A percentile compares a stretch with the other conserved stretches of the same genome.
Evolutionary conservation across 2,113 vertebrate species (phyloP).

Genomic region (Xenopus borealis): DNA sequence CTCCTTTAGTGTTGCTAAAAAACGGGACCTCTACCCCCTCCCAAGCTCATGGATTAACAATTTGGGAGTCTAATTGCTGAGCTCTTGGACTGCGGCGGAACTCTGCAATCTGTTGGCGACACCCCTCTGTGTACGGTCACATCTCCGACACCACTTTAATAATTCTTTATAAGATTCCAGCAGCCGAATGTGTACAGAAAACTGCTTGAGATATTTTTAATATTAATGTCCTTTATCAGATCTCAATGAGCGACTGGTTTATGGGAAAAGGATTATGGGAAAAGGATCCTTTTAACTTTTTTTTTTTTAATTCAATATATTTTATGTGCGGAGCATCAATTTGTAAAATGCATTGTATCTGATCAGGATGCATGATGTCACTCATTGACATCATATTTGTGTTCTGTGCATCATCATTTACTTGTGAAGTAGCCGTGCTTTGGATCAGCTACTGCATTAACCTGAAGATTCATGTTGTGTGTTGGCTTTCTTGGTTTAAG

Average conservation of each 20-base stretch:
- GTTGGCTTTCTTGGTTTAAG: not conserved
- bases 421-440: not conserved
- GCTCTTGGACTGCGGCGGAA: constrained; percentile 58
- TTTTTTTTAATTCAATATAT: not conserved
- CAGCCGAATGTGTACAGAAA: constrained; percentile 83
- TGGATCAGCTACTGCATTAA: not conserved
- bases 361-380: constrained; percentile 18
- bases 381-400: not conserved
- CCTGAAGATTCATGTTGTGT: not conserved
- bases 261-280: constrained; percentile 65
- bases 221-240: constrained; percentile 71
- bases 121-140: constrained; percentile 48
- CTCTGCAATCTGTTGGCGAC: constrained; percentile 59
- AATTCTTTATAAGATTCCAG: constrained; percentile 85
- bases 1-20: constrained; percentile 81
- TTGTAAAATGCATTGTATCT: not conserved
- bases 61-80: constrained; percentile 54
- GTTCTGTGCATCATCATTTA: constrained; percentile 1
- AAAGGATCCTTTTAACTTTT: constrained; percentile 71
- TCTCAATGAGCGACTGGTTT: constrained; percentile 55
- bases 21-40: constrained; percentile 55
- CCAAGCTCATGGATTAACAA: constrained; percentile 62
- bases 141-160: constrained; percentile 72
- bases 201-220: constrained; percentile 92
- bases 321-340: not conserved